Conservation (phyloP, 2,113 vertebrate genomes). For the Prochilodus magdalenae region DNA sequence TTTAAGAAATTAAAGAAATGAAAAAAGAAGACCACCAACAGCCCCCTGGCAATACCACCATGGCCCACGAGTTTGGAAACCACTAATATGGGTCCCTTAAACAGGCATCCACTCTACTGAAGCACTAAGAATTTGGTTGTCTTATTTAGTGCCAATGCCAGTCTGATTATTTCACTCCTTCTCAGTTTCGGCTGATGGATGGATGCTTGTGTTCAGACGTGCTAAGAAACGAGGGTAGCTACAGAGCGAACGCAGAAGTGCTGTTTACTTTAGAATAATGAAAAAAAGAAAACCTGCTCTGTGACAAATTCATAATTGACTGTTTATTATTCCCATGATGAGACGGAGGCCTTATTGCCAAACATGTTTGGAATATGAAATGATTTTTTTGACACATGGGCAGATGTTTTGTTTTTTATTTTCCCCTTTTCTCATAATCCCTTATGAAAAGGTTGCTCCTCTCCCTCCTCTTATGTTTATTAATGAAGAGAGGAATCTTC, state of each 20-base stretch:
- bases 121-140: too few species aligned
- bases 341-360: conserved; percentile 51
- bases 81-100: not conserved
- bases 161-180: not conserved
- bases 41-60: too few species aligned
- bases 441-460: conserved; percentile 51
- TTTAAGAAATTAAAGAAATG: too few species aligned
- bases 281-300: not conserved
- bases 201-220: not conserved
- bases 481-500: conserved; percentile 56
- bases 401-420: conserved; percentile 58
- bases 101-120: not conserved
- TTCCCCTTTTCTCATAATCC: conserved; percentile 47
- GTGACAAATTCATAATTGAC: conserved; percentile 45
- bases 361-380: conserved; percentile 57
- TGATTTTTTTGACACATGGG: conserved; percentile 53
- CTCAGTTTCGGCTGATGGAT: not conserved
- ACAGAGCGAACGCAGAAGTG: conserved; percentile 8
- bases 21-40: too few species aligned
- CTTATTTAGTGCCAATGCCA: not conserved
- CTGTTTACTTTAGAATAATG: conserved; percentile 13
- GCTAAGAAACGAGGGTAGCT: not conserved
- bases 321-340: conserved; percentile 57
- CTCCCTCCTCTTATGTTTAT: conserved; percentile 57
- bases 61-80: too few species aligned